Conservation (phyloP, 1,140 invertebrate genomes). For the Oscheius sp. region DNA sequence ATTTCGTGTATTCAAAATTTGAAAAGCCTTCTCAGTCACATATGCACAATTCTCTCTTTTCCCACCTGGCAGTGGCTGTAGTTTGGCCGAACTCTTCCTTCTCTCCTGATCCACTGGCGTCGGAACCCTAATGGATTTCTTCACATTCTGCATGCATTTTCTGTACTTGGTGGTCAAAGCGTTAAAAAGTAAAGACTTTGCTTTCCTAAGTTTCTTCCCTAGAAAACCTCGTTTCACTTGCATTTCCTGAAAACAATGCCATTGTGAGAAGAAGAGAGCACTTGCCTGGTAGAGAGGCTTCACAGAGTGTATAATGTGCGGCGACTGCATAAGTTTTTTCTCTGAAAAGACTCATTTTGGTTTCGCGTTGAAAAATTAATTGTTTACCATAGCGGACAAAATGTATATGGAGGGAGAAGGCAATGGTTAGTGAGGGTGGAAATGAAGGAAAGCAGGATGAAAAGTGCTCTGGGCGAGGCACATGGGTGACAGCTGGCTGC, state of each 20-base stretch:
- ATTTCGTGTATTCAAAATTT: background rate
- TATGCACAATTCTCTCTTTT: background rate
- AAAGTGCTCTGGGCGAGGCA: background rate
- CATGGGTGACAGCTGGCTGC: background rate
- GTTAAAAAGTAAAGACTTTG: background rate
- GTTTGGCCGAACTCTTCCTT: constrained; percentile 31
- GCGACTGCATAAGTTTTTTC: constrained; percentile 1
- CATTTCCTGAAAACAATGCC: background rate
- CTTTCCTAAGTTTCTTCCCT: background rate
- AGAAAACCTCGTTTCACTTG: background rate
- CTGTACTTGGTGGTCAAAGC: background rate
- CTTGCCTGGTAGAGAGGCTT: background rate
- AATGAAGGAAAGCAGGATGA: background rate
- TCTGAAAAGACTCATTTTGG: no score
- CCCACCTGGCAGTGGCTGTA: constrained; percentile 37
- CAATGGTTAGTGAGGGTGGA: background rate
- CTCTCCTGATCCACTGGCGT: constrained; percentile 20
- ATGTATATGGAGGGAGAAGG: background rate
- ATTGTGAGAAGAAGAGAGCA: background rate
- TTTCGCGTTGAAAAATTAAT: background rate
- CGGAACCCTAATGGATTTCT: background rate
- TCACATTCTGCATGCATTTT: background rate
- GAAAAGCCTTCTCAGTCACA: background rate
- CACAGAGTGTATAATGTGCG: background rate
- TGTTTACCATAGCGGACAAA: background rate